Evolutionary conservation across 2,888 invertebrate species (phyloP).

Genomic region (Mythimna impura): DNA sequence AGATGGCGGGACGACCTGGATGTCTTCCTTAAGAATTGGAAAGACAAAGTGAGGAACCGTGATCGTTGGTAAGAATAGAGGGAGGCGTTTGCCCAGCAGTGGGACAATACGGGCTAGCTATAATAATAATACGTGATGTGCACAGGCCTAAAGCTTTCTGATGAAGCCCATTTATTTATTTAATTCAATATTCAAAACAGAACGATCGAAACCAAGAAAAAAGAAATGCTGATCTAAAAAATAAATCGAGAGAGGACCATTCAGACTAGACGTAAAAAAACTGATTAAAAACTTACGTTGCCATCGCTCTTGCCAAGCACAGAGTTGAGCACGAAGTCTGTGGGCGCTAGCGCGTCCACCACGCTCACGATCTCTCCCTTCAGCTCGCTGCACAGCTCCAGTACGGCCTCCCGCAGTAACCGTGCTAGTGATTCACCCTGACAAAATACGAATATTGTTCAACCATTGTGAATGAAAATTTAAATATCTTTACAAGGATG

Average conservation of each 20-base stretch:
- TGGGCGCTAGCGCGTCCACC: constrained; percentile 96
- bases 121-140: too few relatives aligned
- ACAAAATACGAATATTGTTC: constrained; percentile 69
- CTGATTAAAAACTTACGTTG: constrained; percentile 85
- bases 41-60: too few relatives aligned
- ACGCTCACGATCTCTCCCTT: constrained; percentile 94
- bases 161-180: too few relatives aligned
- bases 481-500: background rate
- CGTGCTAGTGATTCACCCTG: constrained; percentile 89
- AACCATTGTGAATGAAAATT: background rate
- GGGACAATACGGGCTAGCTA: too few relatives aligned
- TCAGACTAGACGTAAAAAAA: background rate
- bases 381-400: constrained; percentile 92
- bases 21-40: too few relatives aligned
- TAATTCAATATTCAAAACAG: too few relatives aligned
- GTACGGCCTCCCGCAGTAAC: constrained; percentile 92
- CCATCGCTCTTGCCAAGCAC: constrained; percentile 96
- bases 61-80: too few relatives aligned
- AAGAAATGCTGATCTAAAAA: too few relatives aligned
- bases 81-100: too few relatives aligned
- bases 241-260: background rate
- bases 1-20: too few relatives aligned
- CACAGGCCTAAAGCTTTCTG: too few relatives aligned
- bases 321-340: constrained; percentile 97
- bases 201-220: background rate